Evolutionary conservation across 2,888 invertebrate species (phyloP).

Genomic region (Microchrysa polita): DNA sequence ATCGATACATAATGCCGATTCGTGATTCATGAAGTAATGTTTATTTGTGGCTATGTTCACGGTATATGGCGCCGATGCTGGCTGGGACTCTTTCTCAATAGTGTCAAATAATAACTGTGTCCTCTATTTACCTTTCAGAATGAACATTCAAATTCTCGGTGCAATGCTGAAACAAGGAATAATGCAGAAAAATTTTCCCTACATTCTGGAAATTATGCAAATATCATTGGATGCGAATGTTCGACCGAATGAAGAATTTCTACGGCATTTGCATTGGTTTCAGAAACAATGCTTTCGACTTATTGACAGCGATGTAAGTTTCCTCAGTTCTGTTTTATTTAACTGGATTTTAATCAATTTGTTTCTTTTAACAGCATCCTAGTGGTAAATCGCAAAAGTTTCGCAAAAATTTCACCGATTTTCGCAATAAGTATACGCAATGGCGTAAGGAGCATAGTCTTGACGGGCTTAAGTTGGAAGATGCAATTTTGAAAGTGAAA

Average conservation of each 20-base stretch:
- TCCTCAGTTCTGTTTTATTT: background rate
- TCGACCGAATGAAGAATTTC: constrained; percentile 70
- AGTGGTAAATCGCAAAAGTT: constrained; percentile 56
- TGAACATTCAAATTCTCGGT: constrained; percentile 80
- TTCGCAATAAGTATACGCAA: constrained; percentile 65
- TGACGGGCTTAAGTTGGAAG: constrained; percentile 61
- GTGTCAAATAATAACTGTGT: too few species aligned
- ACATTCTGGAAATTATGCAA: constrained; percentile 76
- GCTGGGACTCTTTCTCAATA: too few species aligned
- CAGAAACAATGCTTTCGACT: constrained; percentile 68
- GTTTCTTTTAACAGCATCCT: constrained; percentile 60
- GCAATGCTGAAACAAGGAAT: constrained; percentile 77
- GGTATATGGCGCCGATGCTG: too few species aligned
- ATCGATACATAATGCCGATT: too few species aligned
- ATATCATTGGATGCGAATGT: constrained; percentile 71
- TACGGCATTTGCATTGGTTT: constrained; percentile 72
- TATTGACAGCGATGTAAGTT: constrained; percentile 66
- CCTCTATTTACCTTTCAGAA: constrained; percentile 66
- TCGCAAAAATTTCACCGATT: constrained; percentile 64
- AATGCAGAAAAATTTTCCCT: constrained; percentile 69
- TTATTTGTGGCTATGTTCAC: too few species aligned
- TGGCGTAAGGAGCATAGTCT: constrained; percentile 66
- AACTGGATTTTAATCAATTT: background rate
- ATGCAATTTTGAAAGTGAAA: constrained; percentile 62
- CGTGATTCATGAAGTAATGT: too few species aligned